phyloP scores from a whole-genome alignment of 1,140 invertebrate species.

The Papilio polytes region DNA sequence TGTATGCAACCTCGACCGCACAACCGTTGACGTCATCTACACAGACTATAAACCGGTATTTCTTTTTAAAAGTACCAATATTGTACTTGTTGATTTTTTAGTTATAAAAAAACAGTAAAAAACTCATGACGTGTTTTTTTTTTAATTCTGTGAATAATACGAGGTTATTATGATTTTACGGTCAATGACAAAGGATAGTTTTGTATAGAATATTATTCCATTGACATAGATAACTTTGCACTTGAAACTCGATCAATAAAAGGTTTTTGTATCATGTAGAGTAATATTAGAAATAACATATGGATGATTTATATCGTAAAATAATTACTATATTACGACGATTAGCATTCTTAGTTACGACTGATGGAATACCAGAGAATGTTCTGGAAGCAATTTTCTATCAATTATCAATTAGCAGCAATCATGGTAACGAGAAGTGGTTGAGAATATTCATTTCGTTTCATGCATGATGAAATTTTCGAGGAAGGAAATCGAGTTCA shows the following conservation, averaged over 20 bases:
- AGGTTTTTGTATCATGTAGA: not conserved
- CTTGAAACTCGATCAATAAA: not conserved
- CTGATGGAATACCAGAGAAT: not conserved
- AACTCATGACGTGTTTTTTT: not conserved
- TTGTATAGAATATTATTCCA: not conserved
- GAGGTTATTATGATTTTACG: not conserved
- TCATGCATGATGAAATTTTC: conserved; percentile 21
- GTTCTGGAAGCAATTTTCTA: conserved; percentile 1
- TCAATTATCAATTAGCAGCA: conserved; percentile 20
- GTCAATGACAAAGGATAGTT: not conserved
- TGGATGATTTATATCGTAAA: not conserved
- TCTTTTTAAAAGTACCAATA: not conserved
- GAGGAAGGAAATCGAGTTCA: conserved; percentile 10
- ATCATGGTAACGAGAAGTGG: conserved; percentile 13
- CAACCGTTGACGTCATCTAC: conserved; percentile 39
- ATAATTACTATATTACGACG: not conserved
- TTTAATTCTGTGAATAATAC: conserved; percentile 3
- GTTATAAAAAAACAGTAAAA: not conserved
- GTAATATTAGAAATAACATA: not conserved
- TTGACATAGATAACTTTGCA: not conserved
- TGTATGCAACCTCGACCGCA: conserved; percentile 30
- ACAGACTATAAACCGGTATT: conserved; percentile 18
- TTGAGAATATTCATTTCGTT: not conserved
- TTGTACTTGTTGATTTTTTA: not conserved
- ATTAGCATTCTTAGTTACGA: not conserved